These are phyloP conservation scores for Acanthiza pusilla DNA, from an alignment of 2,797 vertebrate genomes.

Conservation along the genomic window DNA sequence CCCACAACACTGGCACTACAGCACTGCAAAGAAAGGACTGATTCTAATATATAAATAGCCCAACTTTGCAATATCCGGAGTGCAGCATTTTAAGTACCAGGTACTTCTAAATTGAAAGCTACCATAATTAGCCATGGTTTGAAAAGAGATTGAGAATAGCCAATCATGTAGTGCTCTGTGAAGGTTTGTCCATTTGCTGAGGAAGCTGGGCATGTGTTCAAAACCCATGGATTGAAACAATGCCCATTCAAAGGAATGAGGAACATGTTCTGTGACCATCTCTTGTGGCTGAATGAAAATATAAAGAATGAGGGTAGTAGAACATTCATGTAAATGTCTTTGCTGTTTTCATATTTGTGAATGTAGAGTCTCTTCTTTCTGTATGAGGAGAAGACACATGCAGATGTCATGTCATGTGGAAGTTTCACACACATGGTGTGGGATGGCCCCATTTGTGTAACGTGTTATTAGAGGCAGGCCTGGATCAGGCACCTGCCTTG, in stretches of 20 bases:
- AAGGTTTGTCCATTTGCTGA: background rate
- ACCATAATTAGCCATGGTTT: background rate
- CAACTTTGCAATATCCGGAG: background rate
- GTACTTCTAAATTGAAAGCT: background rate
- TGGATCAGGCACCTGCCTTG: background rate
- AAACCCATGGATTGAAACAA: background rate
- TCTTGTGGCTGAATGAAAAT: background rate
- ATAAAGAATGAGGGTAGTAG: background rate
- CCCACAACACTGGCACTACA: background rate
- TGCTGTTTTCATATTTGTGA: background rate
- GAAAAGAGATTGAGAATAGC: background rate
- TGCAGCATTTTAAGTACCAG: background rate
- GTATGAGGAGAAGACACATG: background rate
- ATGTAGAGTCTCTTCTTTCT: background rate
- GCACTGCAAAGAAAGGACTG: background rate
- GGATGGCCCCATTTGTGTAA: background rate
- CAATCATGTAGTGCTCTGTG: background rate
- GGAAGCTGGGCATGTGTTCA: background rate
- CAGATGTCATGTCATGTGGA: background rate
- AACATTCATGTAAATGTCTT: background rate
- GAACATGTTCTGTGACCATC: background rate
- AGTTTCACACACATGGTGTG: background rate
- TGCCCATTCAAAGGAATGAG: background rate
- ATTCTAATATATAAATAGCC: background rate
- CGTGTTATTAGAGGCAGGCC: accelerated